Base-by-base conservation (phyloP, 1,140 invertebrate species). In the Aphelinus certus region DNA sequence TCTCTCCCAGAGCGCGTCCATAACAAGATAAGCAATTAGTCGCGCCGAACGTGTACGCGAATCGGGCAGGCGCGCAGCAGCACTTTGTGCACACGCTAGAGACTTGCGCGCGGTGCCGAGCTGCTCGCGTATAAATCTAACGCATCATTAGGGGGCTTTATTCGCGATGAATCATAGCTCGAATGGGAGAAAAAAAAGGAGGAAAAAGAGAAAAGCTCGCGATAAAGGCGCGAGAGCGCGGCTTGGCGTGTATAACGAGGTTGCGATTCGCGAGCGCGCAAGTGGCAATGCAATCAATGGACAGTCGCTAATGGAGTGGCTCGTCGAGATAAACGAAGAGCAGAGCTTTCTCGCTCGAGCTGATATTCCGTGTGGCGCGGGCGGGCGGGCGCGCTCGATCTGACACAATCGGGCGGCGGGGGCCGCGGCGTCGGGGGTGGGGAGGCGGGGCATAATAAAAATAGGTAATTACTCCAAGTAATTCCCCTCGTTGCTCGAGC, bases 381-480 rank as follows among this genome's bases (percentile, higher is more conserved):
- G 76, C 77, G 76, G 78, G 76, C 26, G 76, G 72, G 76, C 73
- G 56, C 61, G 26, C 26, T 26, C 26, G 26, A 26, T 26, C 26
- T 26, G 26, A 26, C 26, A 26, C 26, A 26, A 26, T 26, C 26
- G 26, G 75, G 71, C 55, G 73, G 71, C 10, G 56, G 4, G 73
- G 51, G 4, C 4, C 4, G 51, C 51, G 51, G 9, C 4, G 51
- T 53, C 9, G 51, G 51, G 51, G 9, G 51, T 6, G 45, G 67
- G 71, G 81, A 73, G 83, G 82, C 83, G 81, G 83, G 81, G 84
- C 84, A 83, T 87, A 86, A 87, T 86, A 87, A 87, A 87, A 86
- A 85, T 86, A 86, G 85, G 83, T 87, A 87, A 87, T 87, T 87
- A 87, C 84, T 84, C 79, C 69, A 76, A 85, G 84, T 86, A 87